Percentiles rank a stretch among this genome's conserved stretches.
These are phyloP conservation scores for Cryptocheilus praepositus DNA, from an alignment of 2,888 invertebrate species.

Conservation along the genomic window DNA sequence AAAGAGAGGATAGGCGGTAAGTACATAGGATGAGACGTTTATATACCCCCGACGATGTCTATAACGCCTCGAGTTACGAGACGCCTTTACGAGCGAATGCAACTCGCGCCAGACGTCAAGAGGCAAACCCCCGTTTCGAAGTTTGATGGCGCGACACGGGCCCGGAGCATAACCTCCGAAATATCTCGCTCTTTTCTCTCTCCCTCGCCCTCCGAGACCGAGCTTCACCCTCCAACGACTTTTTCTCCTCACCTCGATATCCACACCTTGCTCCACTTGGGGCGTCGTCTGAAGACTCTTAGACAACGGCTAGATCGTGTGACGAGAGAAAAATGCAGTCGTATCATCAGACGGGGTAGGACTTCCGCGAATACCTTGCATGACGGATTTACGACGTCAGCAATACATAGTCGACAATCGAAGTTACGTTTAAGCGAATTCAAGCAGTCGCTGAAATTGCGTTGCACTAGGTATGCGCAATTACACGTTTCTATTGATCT, in stretches of 20 bases:
- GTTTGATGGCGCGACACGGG: slow-evolving; percentile 57
- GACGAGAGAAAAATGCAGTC: no score
- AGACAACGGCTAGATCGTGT: no score
- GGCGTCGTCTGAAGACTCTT: no score
- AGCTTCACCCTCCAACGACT: neutral
- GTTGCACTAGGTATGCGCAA: no score
- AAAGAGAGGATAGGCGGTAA: slow-evolving; percentile 37
- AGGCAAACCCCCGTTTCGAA: slow-evolving; percentile 56
- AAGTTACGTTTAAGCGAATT: no score
- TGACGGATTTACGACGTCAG: no score
- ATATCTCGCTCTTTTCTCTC: slow-evolving; percentile 49
- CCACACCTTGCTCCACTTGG: no score
- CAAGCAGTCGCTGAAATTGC: no score
- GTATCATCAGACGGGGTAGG: no score
- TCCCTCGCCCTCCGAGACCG: slow-evolving; percentile 5
- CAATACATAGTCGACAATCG: no score
- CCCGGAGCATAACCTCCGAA: slow-evolving; percentile 58
- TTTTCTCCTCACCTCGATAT: neutral
- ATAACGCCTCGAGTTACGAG: slow-evolving; percentile 75
- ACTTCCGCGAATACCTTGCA: no score
- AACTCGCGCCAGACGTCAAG: slow-evolving; percentile 70
- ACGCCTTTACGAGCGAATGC: slow-evolving; percentile 74
- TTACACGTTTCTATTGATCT: no score
- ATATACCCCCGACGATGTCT: slow-evolving; percentile 74
- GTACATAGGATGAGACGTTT: slow-evolving; percentile 74